Base-by-base conservation (phyloP, 2,113 vertebrate species). In the Engraulis encrasicolus region DNA sequence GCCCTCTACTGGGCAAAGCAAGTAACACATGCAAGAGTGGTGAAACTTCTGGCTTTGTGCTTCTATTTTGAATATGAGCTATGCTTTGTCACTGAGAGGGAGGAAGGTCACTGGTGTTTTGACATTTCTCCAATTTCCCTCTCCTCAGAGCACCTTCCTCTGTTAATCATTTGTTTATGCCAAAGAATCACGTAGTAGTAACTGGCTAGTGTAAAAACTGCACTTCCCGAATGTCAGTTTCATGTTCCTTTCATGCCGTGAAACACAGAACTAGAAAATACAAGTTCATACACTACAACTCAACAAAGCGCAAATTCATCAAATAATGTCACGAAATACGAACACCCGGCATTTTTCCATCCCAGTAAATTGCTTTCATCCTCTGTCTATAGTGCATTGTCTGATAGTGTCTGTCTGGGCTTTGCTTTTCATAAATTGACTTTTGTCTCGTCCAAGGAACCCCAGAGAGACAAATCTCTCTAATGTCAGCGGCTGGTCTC, bases 41-140 rank as follows among this genome's bases (percentile, higher is more conserved):
- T 66, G n/a, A n/a, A 6, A 66, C 31, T 66, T 66, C 58, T 23
- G 27, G 58, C 58, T 31, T 2, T 15, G 58, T 23, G 27, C 11
- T n/a, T 66, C 58, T 66, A 23, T 66, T n/a, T 23, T 27, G 58
- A 66, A n/a, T 66, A 27, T 66, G 23, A 66, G 27, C 27, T 66
- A 27, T 66, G 58, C 58, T 66, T 2, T 27, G 58, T 66, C 58
- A 66, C 12, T 66, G 58, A n/a, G 31, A 7, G 31, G 58, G 27
- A 66, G 31, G n/a, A 66, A 66, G 58, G 58, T 66, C 58, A 66
- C 58, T 66, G 58, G 23, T 20, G 23, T 58, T 58, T 66, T 66
- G 58, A 66, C 27, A 23, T 31, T 66, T 66, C 58, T 66, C 23
- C 58, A 27, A 31, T 66, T 7, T 31, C 23, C n/a, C 23, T 61